phyloP scores from a whole-genome alignment of 2,888 invertebrate genomes.

The Norana najaformis region DNA sequence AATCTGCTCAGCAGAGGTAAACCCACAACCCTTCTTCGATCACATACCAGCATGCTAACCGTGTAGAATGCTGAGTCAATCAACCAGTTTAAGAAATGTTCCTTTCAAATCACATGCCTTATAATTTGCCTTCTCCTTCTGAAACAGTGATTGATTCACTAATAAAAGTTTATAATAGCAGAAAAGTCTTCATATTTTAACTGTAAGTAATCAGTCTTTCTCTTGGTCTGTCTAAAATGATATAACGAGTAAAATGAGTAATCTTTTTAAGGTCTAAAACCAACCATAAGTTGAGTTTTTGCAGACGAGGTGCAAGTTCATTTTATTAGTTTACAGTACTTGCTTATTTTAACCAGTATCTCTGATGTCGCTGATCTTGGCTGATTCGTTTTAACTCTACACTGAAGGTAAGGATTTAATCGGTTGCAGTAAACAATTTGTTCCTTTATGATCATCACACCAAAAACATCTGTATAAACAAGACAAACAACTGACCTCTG shows the following conservation, averaged over 20 bases:
- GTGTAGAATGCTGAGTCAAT: no score
- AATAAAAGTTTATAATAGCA: not conserved
- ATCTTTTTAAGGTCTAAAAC: not conserved
- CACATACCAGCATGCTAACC: no score
- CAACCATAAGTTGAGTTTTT: no score
- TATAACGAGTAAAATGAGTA: not conserved
- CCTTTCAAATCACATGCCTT: no score
- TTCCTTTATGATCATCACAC: no score
- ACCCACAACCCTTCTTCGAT: no score
- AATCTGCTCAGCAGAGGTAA: no score
- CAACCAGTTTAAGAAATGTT: no score
- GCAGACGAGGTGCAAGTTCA: not conserved
- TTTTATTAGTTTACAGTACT: not conserved
- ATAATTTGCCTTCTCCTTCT: no score
- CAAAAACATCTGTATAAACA: not conserved
- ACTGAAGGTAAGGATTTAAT: not conserved
- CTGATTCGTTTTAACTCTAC: not conserved
- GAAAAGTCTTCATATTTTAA: not conserved
- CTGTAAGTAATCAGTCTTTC: not conserved
- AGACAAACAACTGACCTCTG: slow-evolving; percentile 26
- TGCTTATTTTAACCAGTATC: not conserved
- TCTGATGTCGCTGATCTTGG: not conserved
- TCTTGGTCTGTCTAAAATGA: not conserved
- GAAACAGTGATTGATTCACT: not conserved
- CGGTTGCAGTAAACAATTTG: not conserved